Percentiles rank a stretch among this genome's conserved stretches.
These are phyloP conservation scores for Embidobia sp. DNA, from an alignment of 2,888 invertebrate species.

Conservation along the genomic window DNA sequence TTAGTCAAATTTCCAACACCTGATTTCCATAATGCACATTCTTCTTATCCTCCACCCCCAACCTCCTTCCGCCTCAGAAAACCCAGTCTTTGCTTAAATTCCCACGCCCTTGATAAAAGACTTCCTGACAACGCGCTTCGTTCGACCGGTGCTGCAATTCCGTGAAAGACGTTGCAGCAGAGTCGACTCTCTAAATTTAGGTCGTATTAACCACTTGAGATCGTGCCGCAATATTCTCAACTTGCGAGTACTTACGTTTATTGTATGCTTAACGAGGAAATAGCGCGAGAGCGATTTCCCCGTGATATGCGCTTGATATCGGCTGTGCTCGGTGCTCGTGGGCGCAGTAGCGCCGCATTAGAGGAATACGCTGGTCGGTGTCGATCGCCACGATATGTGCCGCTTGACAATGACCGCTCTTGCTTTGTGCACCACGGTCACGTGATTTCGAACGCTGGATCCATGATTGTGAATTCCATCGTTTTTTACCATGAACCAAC, in stretches of 20 bases:
- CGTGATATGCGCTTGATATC: slow-evolving; percentile 25
- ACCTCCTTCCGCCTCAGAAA: too few species aligned
- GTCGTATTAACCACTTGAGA: slow-evolving; percentile 78
- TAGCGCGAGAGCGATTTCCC: slow-evolving; percentile 72
- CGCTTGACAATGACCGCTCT: slow-evolving; percentile 9
- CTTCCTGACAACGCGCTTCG: slow-evolving; percentile 4
- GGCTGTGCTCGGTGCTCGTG: neutral
- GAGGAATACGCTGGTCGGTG: slow-evolving; percentile 14
- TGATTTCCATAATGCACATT: too few species aligned
- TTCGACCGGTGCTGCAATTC: slow-evolving; percentile 6
- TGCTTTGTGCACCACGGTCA: neutral
- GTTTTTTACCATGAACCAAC: too few species aligned
- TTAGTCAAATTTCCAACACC: too few species aligned
- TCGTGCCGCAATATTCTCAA: slow-evolving; percentile 68
- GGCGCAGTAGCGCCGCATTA: slow-evolving; percentile 9
- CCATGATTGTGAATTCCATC: too few species aligned
- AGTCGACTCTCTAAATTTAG: slow-evolving; percentile 58
- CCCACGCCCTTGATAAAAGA: slow-evolving; percentile 12
- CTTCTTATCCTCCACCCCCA: too few species aligned
- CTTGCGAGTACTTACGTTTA: slow-evolving; percentile 72
- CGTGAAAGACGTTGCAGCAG: slow-evolving; percentile 2
- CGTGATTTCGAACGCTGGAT: slow-evolving; percentile 8
- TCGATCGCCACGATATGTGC: neutral
- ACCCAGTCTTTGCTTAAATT: too few species aligned
- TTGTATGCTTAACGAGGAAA: slow-evolving; percentile 78